Evolutionary conservation across 2,113 vertebrate genomes (phyloP), one percentile per base, ranked within the genome.

Genomic region (Oncorhynchus keta): DNA sequence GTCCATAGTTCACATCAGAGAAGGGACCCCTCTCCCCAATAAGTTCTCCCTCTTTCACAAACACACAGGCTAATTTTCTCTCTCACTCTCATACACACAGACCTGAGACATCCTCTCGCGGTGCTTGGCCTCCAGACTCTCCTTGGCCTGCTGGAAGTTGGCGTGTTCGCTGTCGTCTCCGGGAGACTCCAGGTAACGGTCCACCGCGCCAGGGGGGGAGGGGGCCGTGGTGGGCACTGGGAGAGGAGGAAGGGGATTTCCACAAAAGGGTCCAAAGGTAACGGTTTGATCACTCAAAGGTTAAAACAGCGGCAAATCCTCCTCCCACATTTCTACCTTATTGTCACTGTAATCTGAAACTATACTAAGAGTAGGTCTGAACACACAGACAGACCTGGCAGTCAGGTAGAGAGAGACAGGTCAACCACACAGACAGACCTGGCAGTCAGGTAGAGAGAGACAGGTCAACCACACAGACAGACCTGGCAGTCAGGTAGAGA

Each of bases 121-220:
- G 84, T 99, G 97, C 61, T 95, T 94, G 68, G 97, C 95, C 84
- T 99, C 98, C 73, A 99, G 93, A 83, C 97, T 97, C 81, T 99
- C 97, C 88, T 99, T 99, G 0, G 97, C 97, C 83, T 95, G 98
- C 87, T 97, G 96, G 91, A 99, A 99, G 90, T 95, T 95, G 0
- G 93, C 87, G 1, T 99, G 97, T 14, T 99, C 98, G 0, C 95
- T 97, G 76, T 97, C 94, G 18, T 99, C 97, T 0, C 96, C 96
- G 0, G 97, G 96, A 18, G 95, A 95, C 92, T 98, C 96, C 0
- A 99, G 96, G 88, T 99, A 99, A 59, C 94, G 95, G 70, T 99
- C 97, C 28, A 99, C 97, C 0, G 96, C 96, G 0, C 96, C 97
- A 1, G 95, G 95, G 26, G 96, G 96, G 87, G 94, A 94, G 20